Evolutionary conservation across 2,797 vertebrate genomes (phyloP), one percentile per base, ranked within the genome.

Genomic region (Parauchenoglanis ngamensis): DNA sequence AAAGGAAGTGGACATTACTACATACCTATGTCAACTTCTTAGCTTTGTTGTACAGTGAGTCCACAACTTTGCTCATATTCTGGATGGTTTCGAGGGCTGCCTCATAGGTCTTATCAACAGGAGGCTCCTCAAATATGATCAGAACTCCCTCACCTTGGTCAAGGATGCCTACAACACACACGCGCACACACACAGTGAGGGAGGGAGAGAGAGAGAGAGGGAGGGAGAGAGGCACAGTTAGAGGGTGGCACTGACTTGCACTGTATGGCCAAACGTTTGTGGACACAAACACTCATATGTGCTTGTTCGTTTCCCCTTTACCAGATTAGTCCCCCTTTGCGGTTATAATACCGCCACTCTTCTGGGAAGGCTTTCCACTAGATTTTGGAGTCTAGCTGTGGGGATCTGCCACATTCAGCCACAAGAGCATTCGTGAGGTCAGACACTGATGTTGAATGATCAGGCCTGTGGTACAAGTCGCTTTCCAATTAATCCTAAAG

Each of bases 11-110:
- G 2, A 44, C 46, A 44, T 7, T 25, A 44, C 4, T 56, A 35
- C 81, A 56, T 23, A 99, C 98, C 98, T 99, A 99, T 98, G 98
- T 99, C 88, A 99, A 94, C 93, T 99, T 99, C 96, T 99, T 99
- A 93, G 98, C 98, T 97, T 99, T 99, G 97, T 98, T 99, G 97
- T 99, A 99, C 94, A 99, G 98, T 13, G 98, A 99, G 95, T 99
- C 98, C 96, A 99, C 98, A 87, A 99, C 98, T 98, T 99, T 99
- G 94, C 98, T 99, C 98, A 99, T 99, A 93, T 99, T 99, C 96
- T 99, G 98, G 95, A 99, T 98, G 23, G 98, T 99, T 96, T 99
- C 98, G 91, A 99, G 96, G 92, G 98, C 98, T 70, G 98, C 98
- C 95, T 97, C 98, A 0, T 99, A 99, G 0, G 98, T 99, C 95